Conservation (phyloP, 37 sponge, comb jelly and placozoan genomes). For the Amphimedon queenslandica region DNA sequence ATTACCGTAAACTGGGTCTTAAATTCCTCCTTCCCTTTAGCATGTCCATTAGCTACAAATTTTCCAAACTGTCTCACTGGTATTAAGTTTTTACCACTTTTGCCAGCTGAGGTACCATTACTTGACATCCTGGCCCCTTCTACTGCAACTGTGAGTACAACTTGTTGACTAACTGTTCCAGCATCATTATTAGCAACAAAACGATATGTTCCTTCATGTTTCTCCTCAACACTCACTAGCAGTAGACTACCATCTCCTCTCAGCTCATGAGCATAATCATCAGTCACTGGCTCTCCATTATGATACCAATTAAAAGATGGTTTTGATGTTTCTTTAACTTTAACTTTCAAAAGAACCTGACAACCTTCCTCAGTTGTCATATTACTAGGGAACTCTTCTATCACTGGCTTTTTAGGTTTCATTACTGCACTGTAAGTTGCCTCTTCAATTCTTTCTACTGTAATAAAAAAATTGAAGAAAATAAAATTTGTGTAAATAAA, state of each 20-base stretch:
- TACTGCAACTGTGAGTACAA: neutral
- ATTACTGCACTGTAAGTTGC: neutral
- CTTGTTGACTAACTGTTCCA: constrained; percentile 13
- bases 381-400: constrained; percentile 30
- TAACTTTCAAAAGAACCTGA: constrained; percentile 19
- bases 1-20: constrained; percentile 21
- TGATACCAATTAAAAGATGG: constrained; percentile 33
- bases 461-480: no score
- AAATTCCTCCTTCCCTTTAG: constrained; percentile 25
- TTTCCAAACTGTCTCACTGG: constrained; percentile 25
- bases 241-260: constrained; percentile 21
- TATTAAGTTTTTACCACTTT: neutral
- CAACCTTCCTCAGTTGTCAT: constrained; percentile 18
- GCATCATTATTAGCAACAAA: constrained; percentile 20
- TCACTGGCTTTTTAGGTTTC: neutral
- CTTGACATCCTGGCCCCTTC: neutral
- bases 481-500: no score
- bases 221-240: constrained; percentile 16
- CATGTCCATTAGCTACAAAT: constrained; percentile 25
- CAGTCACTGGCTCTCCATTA: neutral
- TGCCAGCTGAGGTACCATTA: neutral
- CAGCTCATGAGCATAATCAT: constrained; percentile 32
- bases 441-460: no score
- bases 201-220: constrained; percentile 37
- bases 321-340: constrained; percentile 18